Conservation (phyloP, 2,888 invertebrate genomes). For the Pristionchus japonicus region DNA sequence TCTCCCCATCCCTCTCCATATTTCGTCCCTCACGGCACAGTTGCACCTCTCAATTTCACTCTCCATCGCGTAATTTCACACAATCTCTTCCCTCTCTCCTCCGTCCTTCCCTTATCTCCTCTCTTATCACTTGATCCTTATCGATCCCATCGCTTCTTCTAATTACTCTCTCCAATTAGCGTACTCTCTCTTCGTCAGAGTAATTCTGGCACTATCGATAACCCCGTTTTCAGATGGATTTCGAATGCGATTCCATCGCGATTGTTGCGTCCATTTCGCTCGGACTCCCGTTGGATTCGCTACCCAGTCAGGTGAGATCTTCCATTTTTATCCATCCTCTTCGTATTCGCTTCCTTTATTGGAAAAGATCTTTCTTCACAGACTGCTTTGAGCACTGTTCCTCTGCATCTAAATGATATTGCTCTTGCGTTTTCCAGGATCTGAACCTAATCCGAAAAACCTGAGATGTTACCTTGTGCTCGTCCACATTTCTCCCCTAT, state of each 20-base stretch:
- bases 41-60: not conserved
- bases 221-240: constrained; percentile 23
- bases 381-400: too few relatives aligned
- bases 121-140: constrained; percentile 9
- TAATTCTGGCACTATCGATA: not conserved
- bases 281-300: constrained; percentile 25
- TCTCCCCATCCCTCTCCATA: not conserved
- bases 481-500: not conserved
- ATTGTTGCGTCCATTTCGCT: constrained; percentile 19
- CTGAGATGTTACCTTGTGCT: not conserved
- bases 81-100: not conserved
- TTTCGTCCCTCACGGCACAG: not conserved
- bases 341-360: not conserved
- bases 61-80: not conserved
- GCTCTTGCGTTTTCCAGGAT: too few relatives aligned
- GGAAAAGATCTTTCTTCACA: too few relatives aligned
- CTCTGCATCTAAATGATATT: too few relatives aligned
- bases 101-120: constrained; percentile 9
- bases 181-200: not conserved
- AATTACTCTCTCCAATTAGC: not conserved
- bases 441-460: too few relatives aligned
- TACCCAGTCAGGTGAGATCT: not conserved
- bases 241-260: not conserved
- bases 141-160: not conserved
- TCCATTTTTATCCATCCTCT: not conserved